Evolutionary conservation across 2,888 invertebrate species (phyloP).

Genomic region (Pandemis cinnamomeana): DNA sequence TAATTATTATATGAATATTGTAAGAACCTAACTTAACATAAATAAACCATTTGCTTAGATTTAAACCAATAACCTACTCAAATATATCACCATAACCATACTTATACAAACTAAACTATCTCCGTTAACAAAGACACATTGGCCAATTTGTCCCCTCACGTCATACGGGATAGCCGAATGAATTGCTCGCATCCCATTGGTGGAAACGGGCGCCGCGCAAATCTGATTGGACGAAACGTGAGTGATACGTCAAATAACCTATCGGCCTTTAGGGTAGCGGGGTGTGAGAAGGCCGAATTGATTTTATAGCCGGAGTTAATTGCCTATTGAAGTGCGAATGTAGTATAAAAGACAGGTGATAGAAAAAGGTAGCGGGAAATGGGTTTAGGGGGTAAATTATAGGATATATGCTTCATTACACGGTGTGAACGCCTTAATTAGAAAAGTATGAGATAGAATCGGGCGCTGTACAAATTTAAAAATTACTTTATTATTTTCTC

Average conservation of each 20-base stretch:
- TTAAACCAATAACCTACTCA: not conserved
- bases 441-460: too few relatives aligned
- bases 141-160: conserved; percentile 16
- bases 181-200: conserved; percentile 22
- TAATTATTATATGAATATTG: too few relatives aligned
- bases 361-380: not conserved
- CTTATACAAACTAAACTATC: not conserved
- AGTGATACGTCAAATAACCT: conserved; percentile 23
- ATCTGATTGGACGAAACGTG: conserved; percentile 22
- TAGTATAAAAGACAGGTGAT: not conserved
- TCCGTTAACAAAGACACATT: conserved; percentile 11
- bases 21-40: too few relatives aligned
- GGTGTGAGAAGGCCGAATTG: conserved; percentile 2
- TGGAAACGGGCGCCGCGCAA: conserved; percentile 5
- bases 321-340: conserved; percentile 6
- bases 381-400: not conserved
- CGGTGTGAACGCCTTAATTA: too few relatives aligned
- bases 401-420: too few relatives aligned
- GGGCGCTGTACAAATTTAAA: too few relatives aligned
- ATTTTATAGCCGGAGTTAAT: not conserved
- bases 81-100: not conserved
- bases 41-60: not conserved
- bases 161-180: conserved; percentile 18
- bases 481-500: too few relatives aligned
- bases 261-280: conserved; percentile 7